A percentile compares a stretch with the other conserved stretches of the same genome.
These are phyloP conservation scores for Hylaeus anthracinus DNA, from an alignment of 1,140 invertebrate genomes.

Conservation along the genomic window DNA sequence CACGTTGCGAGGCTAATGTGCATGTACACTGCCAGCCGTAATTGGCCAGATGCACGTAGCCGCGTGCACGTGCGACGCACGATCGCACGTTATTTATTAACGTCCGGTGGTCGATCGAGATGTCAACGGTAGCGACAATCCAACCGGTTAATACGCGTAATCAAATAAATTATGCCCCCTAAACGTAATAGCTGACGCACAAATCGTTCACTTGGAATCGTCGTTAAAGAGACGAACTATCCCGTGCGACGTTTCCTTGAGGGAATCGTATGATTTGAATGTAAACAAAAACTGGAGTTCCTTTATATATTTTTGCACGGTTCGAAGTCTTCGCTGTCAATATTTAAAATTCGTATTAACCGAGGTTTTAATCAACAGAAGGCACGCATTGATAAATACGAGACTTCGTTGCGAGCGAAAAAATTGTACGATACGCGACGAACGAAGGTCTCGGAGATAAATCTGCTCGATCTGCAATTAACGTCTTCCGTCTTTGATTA, in stretches of 20 bases:
- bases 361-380: too few relatives aligned
- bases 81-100: constrained; percentile 45
- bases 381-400: neutral
- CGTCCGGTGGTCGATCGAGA: constrained; percentile 18
- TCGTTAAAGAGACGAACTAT: neutral
- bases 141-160: constrained; percentile 22
- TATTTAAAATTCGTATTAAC: neutral
- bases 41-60: constrained; percentile 49
- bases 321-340: too few relatives aligned
- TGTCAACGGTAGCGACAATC: constrained; percentile 37
- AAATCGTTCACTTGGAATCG: neutral
- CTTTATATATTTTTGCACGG: too few relatives aligned
- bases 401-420: neutral
- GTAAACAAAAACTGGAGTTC: too few relatives aligned
- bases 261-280: too few relatives aligned
- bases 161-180: constrained; percentile 17
- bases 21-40: constrained; percentile 19
- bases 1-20: constrained; percentile 50
- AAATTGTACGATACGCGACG: neutral
- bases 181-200: neutral
- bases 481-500: constrained; percentile 49
- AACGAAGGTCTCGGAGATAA: neutral
- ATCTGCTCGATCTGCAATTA: constrained; percentile 32
- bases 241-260: neutral
- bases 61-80: constrained; percentile 11